Evolutionary conservation across 2,797 vertebrate genomes (phyloP).

Genomic region (Helostoma temminkii): DNA sequence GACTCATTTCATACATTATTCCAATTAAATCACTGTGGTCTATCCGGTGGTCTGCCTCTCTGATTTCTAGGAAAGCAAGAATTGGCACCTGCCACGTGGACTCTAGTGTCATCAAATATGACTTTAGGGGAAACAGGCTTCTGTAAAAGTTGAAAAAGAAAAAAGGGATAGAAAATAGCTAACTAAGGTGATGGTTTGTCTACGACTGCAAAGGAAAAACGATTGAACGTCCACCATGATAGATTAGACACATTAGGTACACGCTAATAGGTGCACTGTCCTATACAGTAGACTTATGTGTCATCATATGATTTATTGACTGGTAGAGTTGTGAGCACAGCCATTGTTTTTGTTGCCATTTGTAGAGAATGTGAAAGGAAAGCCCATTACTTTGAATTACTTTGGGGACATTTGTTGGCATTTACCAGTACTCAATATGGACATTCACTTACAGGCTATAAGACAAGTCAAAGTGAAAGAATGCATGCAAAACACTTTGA

Average conservation of each 20-base stretch:
- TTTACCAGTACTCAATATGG: conserved; percentile 31
- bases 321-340: conserved; percentile 38
- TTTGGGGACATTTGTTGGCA: conserved; percentile 31
- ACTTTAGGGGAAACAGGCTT: conserved; percentile 45
- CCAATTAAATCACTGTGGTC: conserved; percentile 84
- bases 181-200: conserved; percentile 55
- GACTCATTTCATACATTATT: conserved; percentile 89
- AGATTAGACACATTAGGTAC: conserved; percentile 72
- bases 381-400: conserved; percentile 49
- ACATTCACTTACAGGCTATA: not conserved
- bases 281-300: conserved; percentile 63
- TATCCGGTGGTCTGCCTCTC: conserved; percentile 59
- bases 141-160: conserved; percentile 22
- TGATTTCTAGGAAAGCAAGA: conserved; percentile 65
- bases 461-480: conserved; percentile 6
- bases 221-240: conserved; percentile 59
- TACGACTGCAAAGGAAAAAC: conserved; percentile 46
- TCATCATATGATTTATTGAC: conserved; percentile 69
- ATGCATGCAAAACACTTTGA: conserved; percentile 6
- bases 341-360: conserved; percentile 63
- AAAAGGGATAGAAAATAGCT: conserved; percentile 14
- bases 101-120: conserved; percentile 61
- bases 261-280: conserved; percentile 68
- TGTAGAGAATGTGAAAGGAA: conserved; percentile 43
- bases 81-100: conserved; percentile 72